Evolutionary conservation across 2,113 vertebrate genomes (phyloP).

Genomic region (Origma solitaria): DNA sequence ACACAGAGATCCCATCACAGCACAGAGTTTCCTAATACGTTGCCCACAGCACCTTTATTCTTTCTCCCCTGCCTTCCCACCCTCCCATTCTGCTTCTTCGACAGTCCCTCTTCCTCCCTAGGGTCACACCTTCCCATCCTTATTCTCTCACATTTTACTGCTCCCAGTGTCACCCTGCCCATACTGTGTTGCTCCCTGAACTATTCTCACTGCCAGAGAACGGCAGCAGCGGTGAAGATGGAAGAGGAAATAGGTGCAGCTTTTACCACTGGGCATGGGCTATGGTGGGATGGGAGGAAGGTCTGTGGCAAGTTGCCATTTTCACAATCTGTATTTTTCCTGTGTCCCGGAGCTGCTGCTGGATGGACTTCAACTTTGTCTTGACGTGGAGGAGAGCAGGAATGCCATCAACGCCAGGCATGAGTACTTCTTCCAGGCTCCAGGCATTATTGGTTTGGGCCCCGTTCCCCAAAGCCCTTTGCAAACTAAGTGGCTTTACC

Average conservation of each 20-base stretch:
- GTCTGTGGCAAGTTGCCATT: not conserved
- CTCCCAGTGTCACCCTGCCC: not conserved
- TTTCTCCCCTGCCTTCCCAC: not conserved
- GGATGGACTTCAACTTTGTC: not conserved
- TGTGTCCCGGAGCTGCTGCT: not conserved
- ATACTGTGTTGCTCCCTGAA: not conserved
- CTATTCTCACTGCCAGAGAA: not conserved
- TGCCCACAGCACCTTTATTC: not conserved
- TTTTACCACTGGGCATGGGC: not conserved
- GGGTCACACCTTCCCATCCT: not conserved
- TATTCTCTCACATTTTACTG: not conserved
- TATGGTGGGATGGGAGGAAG: not conserved
- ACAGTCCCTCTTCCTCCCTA: not conserved
- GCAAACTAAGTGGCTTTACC: not conserved
- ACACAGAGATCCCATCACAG: not conserved
- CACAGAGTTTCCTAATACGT: not conserved
- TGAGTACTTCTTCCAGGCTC: not conserved
- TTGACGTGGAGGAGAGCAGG: not conserved
- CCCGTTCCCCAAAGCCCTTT: not conserved
- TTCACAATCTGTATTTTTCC: not conserved
- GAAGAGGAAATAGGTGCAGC: not conserved
- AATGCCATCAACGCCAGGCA: not conserved
- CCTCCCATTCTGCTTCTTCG: not conserved
- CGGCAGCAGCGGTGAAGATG: fast-evolving
- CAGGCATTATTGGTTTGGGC: not conserved